Evolutionary conservation across 2,113 vertebrate species (phyloP), one percentile per base, ranked within the genome.

Genomic region (Chaetodon auriga): DNA sequence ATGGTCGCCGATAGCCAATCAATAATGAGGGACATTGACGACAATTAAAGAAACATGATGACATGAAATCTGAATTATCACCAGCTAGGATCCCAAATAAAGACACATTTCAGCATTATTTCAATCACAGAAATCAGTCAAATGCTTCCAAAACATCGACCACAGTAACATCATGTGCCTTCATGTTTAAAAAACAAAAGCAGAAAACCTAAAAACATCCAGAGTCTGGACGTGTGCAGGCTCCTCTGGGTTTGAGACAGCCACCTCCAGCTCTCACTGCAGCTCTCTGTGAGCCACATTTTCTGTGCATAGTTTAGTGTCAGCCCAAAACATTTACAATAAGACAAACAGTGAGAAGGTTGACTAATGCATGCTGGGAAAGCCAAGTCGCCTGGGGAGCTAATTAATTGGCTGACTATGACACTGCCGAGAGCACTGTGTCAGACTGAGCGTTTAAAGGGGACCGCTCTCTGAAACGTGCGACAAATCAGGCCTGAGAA

Each of bases 301-400:
- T 85, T 81, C 76, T 70, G 43, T 58, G 64, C 62, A 80, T 71
- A 70, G 64, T 78, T 82, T 79, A 84, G 58, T 81, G 83, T 90
- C 86, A 90, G 72, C 82, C 72, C 81, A 75, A 90, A 88, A 83
- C 88, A 84, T 87, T 90, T 81, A 87, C 86, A 81, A 72, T 83
- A 49, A 87, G 62, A 71, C 75, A 65, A 82, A 89, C 73, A 73
- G 79, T 23, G 45, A 91, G 75, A 87, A 80, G 75, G 74, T 64
- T 87, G 83, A 88, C 81, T 81, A 88, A 87, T 90, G 88, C 92
- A 89, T 84, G 90, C 90, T 92, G 92, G 87, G 89, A 92, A 91
- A 83, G 90, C 82, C 76, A 75, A 79, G 78, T 51, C 35, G 78
- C 89, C 89, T 57, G 82, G 91, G 78, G 85, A 91, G 89, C 86